Base-by-base conservation (phyloP, 1,140 invertebrate species). In the Hestina assimilis region DNA sequence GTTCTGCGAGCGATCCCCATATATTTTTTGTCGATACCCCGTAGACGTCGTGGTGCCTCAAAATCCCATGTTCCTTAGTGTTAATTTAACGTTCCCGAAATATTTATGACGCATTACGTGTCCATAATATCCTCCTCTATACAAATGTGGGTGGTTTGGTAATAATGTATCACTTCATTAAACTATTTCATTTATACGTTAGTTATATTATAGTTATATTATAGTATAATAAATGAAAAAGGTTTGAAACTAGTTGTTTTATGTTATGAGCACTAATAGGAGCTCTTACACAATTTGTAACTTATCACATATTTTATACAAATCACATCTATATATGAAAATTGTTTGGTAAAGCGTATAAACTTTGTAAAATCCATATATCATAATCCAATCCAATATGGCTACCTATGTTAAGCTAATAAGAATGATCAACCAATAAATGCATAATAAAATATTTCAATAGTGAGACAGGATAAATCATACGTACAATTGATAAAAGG, bases 11-110 rank as follows among this genome's bases (percentile, higher is more conserved):
- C 69, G 75, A 81, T 83, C 66, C 82, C 64, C 56, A 67, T 72
- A 70, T 33, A 48, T 83, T 88, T 88, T 85, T 87, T 85, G 71
- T 85, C 50, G 65, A 67, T 59, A 57, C 47, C 56, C 70, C 72
- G 80, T 77, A 88, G 85, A 88, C 85, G 74, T 69, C 75, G 75
- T 80, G 85, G 85, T 88, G 85, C 85, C 84, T 77, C 71, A 67
- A 75, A 75, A 81, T 72, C 62, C 81, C 77, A 80, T 85, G 77
- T 88, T 88, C 84, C 84, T 83, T 77, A 79, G 80, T 83, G 85
- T 88, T 87, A 88, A 87, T 86, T 88, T 88, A 84, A 88, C 80
- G 83, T 86, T 84, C 75, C 76, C 75, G 81, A 88, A 88, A 84
- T 85, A 84, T 88, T 88, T 88, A 86, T 88, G 85, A 86, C 75